Base-by-base conservation (phyloP, 1,140 invertebrate species). In the Drepana arcuata region DNA sequence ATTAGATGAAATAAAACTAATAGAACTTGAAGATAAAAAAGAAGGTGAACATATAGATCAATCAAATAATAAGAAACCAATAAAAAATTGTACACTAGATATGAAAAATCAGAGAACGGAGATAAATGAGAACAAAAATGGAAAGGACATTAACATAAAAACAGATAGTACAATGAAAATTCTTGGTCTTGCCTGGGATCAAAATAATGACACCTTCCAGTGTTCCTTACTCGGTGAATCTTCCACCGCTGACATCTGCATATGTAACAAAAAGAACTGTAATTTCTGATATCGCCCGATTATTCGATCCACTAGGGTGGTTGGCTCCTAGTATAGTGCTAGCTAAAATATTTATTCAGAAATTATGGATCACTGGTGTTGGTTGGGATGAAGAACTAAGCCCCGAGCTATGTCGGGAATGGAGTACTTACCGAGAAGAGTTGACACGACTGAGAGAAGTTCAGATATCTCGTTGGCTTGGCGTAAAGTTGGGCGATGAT, bases 281-380 rank as follows among this genome's bases (percentile, higher is more conserved):
- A 7, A 13, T 38, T n/a, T 38, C 35, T 6, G 27, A 30, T 1
- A 38, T 38, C 12, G 35, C 35, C 1, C 13, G 27, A 1, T 14
- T 38, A 2, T 38, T 27, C 16, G 35, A 38, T 26, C 35, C 35
- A 4, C 4, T 29, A 10, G 35, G 35, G 9, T 37, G 26, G 35
- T 27, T 37, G 16, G 25, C 35, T 2, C 35, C 35, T 13, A 21
- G 15, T 18, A 25, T 37, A 7, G 12, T 37, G 2, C 1, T 37
- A 12, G 35, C 35, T n/a, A 37, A 37, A 13, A 14, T 37, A 1
- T 37, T 37, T 9, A 37, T 37, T 1, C 35, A 37, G n/a, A 14
- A 30, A 23, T 15, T 39, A 12, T 39, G 36, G 36, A 15, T 31
- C 2, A 12, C 36, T 12, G 29, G 29, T 11, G 14, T 39, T 10